These are phyloP conservation scores for Laodelphax striatellus DNA, from an alignment of 1,140 invertebrate species.

Conservation along the genomic window DNA sequence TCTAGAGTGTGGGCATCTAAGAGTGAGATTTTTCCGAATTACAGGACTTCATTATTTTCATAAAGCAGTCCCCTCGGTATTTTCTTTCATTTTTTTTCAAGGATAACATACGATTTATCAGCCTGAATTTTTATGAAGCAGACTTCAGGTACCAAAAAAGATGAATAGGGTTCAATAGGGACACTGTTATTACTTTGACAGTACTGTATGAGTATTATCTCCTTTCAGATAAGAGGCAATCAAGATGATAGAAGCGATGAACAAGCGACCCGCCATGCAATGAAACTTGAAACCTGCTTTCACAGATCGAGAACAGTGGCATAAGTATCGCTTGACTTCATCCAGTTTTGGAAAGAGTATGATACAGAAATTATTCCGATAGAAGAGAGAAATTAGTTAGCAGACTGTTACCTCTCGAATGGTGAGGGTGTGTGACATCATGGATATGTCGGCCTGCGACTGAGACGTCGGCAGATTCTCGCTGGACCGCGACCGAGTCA, in stretches of 20 bases:
- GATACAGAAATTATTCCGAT: not conserved
- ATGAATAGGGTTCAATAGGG: too few species aligned
- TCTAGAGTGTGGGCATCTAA: too few species aligned
- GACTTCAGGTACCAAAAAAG: too few species aligned
- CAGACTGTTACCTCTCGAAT: conserved; percentile 75
- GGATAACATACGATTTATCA: too few species aligned
- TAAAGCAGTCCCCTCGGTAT: too few species aligned
- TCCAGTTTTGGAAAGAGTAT: too few species aligned
- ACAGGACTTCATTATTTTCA: too few species aligned
- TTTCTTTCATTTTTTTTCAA: too few species aligned
- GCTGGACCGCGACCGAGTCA: conserved; percentile 65
- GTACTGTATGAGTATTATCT: not conserved
- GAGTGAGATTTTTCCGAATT: too few species aligned
- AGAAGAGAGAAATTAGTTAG: conserved; percentile 6
- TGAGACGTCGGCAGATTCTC: conserved; percentile 84
- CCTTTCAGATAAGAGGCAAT: not conserved
- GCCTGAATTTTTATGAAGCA: too few species aligned
- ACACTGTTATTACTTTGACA: too few species aligned
- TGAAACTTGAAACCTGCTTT: not conserved
- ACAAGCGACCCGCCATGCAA: not conserved
- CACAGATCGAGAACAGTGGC: not conserved
- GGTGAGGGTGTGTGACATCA: conserved; percentile 83
- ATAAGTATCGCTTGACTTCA: not conserved
- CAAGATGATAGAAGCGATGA: not conserved
- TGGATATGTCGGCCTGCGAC: conserved; percentile 83